phyloP scores from a whole-genome alignment of 53 echinoderm and acorn worm species.

The Temnopleurus reevesii region DNA sequence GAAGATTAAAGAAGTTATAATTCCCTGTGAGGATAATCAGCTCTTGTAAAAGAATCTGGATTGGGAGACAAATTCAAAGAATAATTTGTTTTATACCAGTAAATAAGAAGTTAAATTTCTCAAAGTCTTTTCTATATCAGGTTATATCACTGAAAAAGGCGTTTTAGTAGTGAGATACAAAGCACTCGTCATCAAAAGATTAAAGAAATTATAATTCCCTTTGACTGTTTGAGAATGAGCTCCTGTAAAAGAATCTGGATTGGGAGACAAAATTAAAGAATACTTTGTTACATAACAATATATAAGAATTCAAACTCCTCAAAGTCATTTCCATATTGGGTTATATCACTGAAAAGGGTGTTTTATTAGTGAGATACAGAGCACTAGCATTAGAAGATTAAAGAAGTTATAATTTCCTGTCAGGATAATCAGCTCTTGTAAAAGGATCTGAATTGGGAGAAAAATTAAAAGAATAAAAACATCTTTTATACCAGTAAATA shows the following conservation, averaged over 20 bases:
- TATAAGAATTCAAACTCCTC: too few species aligned
- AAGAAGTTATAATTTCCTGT: slow-evolving; percentile 97
- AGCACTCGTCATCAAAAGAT: too few species aligned
- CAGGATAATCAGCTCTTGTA: slow-evolving; percentile 74
- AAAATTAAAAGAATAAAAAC: too few species aligned
- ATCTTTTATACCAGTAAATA: too few species aligned
- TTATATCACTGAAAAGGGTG: too few species aligned
- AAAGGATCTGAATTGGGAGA: slow-evolving; percentile 41
- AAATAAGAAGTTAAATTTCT: too few species aligned
- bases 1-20: slow-evolving; percentile 94
- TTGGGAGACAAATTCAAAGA: not conserved
- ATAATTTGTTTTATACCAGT: too few species aligned
- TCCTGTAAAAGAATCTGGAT: slow-evolving; percentile 67
- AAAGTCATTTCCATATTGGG: too few species aligned
- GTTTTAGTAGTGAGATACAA: slow-evolving; percentile 81
- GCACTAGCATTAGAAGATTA: slow-evolving; percentile 77
- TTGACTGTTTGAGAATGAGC: slow-evolving; percentile 77
- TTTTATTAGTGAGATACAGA: slow-evolving; percentile 83
- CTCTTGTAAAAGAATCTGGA: slow-evolving; percentile 67
- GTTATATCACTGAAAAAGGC: slow-evolving; percentile 65
- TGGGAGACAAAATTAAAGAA: not conserved
- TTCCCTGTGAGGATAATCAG: slow-evolving; percentile 82
- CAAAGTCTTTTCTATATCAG: not conserved
- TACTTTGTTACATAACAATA: not conserved
- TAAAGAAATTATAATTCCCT: slow-evolving; percentile 96